phyloP scores from a whole-genome alignment of 2,797 vertebrate genomes.

The Holocentrus rufus region DNA sequence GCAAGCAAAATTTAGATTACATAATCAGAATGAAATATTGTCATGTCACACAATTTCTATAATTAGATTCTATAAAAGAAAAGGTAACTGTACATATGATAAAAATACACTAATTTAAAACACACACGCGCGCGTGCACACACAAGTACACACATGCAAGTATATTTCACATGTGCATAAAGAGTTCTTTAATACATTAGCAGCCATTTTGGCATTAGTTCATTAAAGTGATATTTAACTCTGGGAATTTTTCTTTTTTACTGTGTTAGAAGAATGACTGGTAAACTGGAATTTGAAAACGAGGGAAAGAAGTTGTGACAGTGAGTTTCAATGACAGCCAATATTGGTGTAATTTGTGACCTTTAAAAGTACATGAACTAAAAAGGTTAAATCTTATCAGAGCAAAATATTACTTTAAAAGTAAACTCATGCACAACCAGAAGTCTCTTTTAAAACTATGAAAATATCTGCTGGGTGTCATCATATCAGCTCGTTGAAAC shows the following conservation, averaged over 20 bases:
- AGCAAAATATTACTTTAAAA: neutral
- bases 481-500: neutral
- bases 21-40: neutral
- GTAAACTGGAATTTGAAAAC: neutral
- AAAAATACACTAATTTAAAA: neutral
- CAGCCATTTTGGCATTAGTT: neutral
- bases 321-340: neutral
- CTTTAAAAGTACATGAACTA: neutral
- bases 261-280: too few species aligned
- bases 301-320: neutral
- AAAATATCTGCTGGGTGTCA: neutral
- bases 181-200: neutral
- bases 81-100: neutral
- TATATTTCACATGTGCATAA: neutral
- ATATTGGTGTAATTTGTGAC: too few species aligned
- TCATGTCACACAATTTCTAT: neutral
- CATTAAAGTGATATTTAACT: too few species aligned
- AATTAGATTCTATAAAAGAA: conserved; percentile 12
- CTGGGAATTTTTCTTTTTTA: too few species aligned
- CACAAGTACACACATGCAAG: conserved; percentile 10
- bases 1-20: neutral
- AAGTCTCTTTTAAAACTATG: neutral
- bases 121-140: neutral
- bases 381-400: neutral
- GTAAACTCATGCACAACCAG: conserved; percentile 33